Evolutionary conservation across 2,113 vertebrate species (phyloP).

Genomic region (Daubentonia madagascariensis): DNA sequence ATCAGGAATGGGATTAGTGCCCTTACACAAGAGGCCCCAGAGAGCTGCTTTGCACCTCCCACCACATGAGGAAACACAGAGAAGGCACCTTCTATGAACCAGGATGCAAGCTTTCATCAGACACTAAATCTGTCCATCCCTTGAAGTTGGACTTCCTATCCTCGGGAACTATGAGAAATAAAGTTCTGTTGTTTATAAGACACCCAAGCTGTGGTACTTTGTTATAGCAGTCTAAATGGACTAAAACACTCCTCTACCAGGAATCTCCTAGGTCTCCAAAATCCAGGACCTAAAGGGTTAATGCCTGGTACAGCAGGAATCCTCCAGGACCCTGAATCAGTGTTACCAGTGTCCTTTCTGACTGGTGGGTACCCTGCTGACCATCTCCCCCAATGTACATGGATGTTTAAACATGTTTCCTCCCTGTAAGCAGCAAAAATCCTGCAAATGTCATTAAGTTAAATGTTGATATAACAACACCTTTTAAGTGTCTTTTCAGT

Average conservation of each 20-base stretch:
- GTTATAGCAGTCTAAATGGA: neutral
- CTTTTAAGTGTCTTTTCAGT: neutral
- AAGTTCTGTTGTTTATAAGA: no score
- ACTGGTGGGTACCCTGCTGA: no score
- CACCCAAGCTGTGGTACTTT: neutral
- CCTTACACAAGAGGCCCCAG: neutral
- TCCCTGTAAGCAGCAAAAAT: neutral
- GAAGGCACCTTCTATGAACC: neutral
- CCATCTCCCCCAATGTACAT: neutral
- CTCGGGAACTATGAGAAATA: neutral
- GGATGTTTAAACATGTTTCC: neutral
- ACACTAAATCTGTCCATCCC: neutral
- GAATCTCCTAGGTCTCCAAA: neutral
- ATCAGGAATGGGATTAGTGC: neutral
- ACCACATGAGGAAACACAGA: neutral
- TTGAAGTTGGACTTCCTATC: neutral
- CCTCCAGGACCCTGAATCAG: neutral
- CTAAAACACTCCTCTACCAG: fast-evolving
- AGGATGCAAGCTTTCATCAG: neutral
- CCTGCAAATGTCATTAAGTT: neutral
- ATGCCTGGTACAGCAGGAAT: no score
- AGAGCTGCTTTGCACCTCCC: neutral
- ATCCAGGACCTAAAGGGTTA: neutral
- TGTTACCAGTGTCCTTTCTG: neutral
- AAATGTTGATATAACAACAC: neutral